A percentile compares a stretch with the other conserved stretches of the same genome.
Conservation (phyloP, 2,113 vertebrate species). For the Pituophis catenifer region DNA sequence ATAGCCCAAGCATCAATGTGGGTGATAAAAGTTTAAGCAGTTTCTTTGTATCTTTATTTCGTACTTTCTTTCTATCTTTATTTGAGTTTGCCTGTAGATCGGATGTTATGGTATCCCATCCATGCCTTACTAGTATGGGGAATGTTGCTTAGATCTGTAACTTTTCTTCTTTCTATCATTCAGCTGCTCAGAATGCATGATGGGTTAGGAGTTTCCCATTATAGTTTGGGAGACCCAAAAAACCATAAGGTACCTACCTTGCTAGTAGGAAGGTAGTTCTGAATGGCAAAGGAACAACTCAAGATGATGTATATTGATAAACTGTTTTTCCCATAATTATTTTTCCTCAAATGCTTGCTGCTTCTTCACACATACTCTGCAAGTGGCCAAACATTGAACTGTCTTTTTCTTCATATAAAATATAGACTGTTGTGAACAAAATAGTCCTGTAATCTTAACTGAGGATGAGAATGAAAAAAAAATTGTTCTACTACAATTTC, state of each 20-base stretch:
- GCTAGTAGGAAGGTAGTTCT: conserved; percentile 10
- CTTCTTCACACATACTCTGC: conserved; percentile 36
- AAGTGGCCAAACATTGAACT: conserved; percentile 23
- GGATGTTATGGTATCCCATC: neutral
- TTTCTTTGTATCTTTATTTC: too few species aligned
- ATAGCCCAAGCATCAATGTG: neutral
- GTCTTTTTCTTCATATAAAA: conserved; percentile 15
- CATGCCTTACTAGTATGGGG: neutral
- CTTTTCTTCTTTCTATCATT: conserved; percentile 26
- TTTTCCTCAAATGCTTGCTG: conserved; percentile 17
- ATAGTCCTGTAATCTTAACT: neutral
- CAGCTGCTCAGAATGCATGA: conserved; percentile 36
- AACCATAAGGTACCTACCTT: conserved; percentile 14
- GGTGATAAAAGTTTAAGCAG: neutral
- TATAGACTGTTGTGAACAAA: neutral
- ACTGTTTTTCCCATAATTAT: conserved; percentile 37
- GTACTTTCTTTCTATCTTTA: neutral
- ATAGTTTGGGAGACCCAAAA: conserved; percentile 21
- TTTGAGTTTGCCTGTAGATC: neutral
- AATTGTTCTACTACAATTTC: neutral
- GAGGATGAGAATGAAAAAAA: neutral
- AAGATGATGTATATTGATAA: neutral
- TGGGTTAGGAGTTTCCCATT: conserved; percentile 18
- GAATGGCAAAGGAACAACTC: conserved; percentile 4
- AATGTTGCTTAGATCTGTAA: conserved; percentile 20